Base-by-base conservation (phyloP, 2,888 invertebrate species). In the Incurvaria masculella region DNA sequence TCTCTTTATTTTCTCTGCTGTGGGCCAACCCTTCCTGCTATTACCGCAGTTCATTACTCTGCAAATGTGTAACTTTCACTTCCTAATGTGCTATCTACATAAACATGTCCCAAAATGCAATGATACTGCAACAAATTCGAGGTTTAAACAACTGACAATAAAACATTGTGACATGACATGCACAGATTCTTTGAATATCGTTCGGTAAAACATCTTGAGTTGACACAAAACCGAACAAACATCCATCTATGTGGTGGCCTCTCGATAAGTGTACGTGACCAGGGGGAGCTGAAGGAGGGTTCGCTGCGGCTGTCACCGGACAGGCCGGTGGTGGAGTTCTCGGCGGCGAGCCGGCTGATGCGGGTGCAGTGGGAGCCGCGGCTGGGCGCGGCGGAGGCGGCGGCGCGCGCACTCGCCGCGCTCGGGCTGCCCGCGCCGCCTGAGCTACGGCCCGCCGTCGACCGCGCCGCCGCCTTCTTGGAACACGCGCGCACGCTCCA, bases 311-410 rank as follows among this genome's bases (percentile, higher is more conserved):
- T 76, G 39, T 63, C 66, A 0, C 54, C 60, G 1, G 85, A 89
- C 53, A 86, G 88, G 54, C 86, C 91, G 0, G 93, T 94, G 1
- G 88, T 94, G 0, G 85, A 89, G 61, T 87, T 94, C 61, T 88
- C 88, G 33, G 79, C 84, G 27, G 80, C 78, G 11, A 81, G 82
- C 21, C 87, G 87, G 56, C 71, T 91, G 57, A 89, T 94, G 91
- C 85, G 86, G 51, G 97, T 99, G 1, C 95, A 93, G 60, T 98
- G 93, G 69, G 92, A 94, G 60, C 89, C 93, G 1, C 83, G 91
- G 44, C 69, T 97, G 45, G 89, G 93, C 11, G 86, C 87, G 40
- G 78, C 94, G 44, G 89, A 96, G 59, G 79, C 89, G 52, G 97
- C 98, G 72, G 94, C 96, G 8, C 83, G 95, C 2, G 91, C 94